Conservation (phyloP, 2,113 vertebrate species). For the Periophthalmodon schlosseri region DNA sequence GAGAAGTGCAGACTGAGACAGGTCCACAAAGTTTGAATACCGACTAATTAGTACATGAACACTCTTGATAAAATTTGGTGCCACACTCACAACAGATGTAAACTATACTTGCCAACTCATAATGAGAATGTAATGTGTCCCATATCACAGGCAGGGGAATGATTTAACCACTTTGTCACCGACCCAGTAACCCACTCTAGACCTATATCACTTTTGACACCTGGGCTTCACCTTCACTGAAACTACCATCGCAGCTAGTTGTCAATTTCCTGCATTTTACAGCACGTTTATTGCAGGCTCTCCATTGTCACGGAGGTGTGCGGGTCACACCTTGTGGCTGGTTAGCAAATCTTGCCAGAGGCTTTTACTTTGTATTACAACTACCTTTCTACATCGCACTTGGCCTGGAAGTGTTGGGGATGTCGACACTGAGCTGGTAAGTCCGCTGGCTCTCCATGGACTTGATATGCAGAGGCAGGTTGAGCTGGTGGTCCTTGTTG, state of each 20-base stretch:
- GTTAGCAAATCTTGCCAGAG: slow-evolving; percentile 47
- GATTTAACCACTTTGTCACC: background rate
- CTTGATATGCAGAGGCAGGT: slow-evolving; percentile 28
- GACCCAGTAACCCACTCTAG: background rate
- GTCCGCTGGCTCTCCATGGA: slow-evolving; percentile 17
- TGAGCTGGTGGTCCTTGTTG: slow-evolving; percentile 48
- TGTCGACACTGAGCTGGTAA: slow-evolving; percentile 57
- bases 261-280: slow-evolving; percentile 65
- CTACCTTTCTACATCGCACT: slow-evolving; percentile 49
- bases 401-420: slow-evolving; percentile 35
- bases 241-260: slow-evolving; percentile 32
- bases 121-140: background rate
- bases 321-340: slow-evolving; percentile 50
- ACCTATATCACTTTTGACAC: background rate
- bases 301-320: slow-evolving; percentile 63
- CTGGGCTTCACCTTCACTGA: slow-evolving; percentile 1
- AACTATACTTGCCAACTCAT: background rate
- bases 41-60: no score
- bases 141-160: background rate
- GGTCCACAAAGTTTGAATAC: background rate
- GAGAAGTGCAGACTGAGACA: background rate
- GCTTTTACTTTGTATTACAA: slow-evolving; percentile 48
- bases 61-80: no score
- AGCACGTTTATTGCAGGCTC: background rate
- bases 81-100: background rate